Conservation (phyloP, 2,113 vertebrate genomes). For the Podiceps cristatus region DNA sequence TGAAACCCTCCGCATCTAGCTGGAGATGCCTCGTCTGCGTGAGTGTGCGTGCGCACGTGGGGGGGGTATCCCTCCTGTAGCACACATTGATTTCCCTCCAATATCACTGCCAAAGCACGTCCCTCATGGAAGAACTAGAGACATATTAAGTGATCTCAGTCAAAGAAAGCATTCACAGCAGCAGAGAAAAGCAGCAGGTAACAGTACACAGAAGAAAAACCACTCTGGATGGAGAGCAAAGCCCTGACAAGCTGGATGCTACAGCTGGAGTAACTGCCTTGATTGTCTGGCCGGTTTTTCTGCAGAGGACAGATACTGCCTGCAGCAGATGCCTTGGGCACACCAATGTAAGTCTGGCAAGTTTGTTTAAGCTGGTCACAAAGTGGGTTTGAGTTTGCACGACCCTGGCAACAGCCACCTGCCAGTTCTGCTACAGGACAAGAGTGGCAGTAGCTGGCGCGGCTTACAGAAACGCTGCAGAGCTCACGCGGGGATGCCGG, state of each 20-base stretch:
- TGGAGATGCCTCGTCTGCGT: not conserved
- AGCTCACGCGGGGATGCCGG: not conserved
- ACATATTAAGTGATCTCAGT: not conserved
- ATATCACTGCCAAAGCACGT: not conserved
- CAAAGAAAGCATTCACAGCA: not conserved
- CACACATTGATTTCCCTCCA: not conserved
- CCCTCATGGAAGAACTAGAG: not conserved
- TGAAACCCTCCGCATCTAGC: not conserved
- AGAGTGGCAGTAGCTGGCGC: not conserved
- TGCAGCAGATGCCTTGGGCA: not conserved
- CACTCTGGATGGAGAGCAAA: not conserved
- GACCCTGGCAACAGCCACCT: not conserved
- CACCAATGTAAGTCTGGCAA: not conserved
- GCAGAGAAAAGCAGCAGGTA: not conserved
- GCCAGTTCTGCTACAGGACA: not conserved
- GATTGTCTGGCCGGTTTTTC: not conserved
- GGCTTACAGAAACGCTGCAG: not conserved
- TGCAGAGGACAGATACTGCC: not conserved
- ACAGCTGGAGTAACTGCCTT: not conserved
- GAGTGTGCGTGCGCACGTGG: accelerated
- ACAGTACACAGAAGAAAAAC: not conserved
- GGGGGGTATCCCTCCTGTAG: not conserved
- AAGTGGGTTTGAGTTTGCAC: not conserved
- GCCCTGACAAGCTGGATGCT: not conserved
- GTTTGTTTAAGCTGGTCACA: not conserved